A percentile compares a stretch with the other conserved stretches of the same genome.
Conservation (phyloP, 37 sponge, comb jelly and placozoan species). For the Hormiphora californensis region DNA sequence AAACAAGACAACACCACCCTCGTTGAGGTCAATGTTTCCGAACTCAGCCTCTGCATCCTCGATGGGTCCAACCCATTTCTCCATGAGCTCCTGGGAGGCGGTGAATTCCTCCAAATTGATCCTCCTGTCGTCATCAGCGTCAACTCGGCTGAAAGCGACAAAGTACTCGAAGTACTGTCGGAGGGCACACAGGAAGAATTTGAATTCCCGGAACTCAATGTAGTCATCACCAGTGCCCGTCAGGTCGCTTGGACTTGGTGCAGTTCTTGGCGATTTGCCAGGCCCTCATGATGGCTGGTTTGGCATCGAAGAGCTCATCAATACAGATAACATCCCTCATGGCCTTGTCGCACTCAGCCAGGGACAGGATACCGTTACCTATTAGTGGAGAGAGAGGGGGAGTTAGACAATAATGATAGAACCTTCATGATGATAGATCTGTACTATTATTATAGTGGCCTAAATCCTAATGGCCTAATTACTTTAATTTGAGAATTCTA, state of each 20-base stretch:
- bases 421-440: too few relatives aligned
- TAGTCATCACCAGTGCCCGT: background rate
- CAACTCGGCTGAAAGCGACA: constrained; percentile 36
- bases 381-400: too few relatives aligned
- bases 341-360: constrained; percentile 47
- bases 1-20: constrained; percentile 8
- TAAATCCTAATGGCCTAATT: too few relatives aligned
- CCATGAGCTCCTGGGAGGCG: background rate
- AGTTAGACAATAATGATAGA: too few relatives aligned
- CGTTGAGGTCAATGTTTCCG: constrained; percentile 28
- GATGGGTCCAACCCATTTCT: background rate
- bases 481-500: too few relatives aligned
- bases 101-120: constrained; percentile 6
- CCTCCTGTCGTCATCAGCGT: constrained; percentile 45
- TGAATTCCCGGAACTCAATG: constrained; percentile 40
- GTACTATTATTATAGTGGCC: too few relatives aligned
- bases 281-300: constrained; percentile 51
- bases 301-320: constrained; percentile 54
- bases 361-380: constrained; percentile 50
- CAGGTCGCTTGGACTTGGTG: background rate
- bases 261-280: constrained; percentile 27
- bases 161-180: constrained; percentile 44
- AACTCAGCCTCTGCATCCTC: constrained; percentile 20
- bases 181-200: background rate
- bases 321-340: constrained; percentile 43